phyloP scores from a whole-genome alignment of 2,888 invertebrate species.

The Cosmia pyralina region DNA sequence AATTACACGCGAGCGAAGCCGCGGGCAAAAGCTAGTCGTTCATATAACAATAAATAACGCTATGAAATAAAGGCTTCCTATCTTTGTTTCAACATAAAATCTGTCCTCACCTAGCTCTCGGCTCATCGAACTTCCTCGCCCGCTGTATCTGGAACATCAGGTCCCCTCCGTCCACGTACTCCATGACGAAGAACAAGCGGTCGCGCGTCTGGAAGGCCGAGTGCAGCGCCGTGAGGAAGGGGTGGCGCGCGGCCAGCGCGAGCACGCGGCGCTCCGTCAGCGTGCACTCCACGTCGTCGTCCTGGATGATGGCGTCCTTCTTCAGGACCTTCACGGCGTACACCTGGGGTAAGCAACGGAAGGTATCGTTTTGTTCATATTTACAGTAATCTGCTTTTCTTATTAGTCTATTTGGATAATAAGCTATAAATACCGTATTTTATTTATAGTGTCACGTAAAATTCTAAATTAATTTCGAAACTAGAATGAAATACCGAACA shows the following conservation, averaged over 20 bases:
- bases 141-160: slow-evolving; percentile 99
- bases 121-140: slow-evolving; percentile 99
- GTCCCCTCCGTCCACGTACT: slow-evolving; percentile 99
- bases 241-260: slow-evolving; percentile 98
- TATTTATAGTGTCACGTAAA: no score
- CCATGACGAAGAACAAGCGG: slow-evolving; percentile 99
- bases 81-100: no score
- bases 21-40: no score
- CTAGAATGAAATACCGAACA: no score
- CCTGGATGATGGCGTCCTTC: slow-evolving; percentile 99
- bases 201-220: slow-evolving; percentile 99
- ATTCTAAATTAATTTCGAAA: no score
- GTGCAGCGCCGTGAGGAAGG: slow-evolving; percentile 98
- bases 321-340: slow-evolving; percentile 97
- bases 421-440: no score
- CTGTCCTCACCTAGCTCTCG: slow-evolving; percentile 93
- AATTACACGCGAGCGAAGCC: no score
- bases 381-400: no score
- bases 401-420: no score
- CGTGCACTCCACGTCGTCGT: slow-evolving; percentile 99
- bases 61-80: no score
- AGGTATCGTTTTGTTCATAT: no score
- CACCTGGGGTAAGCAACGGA: slow-evolving; percentile 83
- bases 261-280: slow-evolving; percentile 99
- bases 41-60: no score